Conservation (phyloP, 2,113 vertebrate genomes). For the Paramisgurnus dabryanus region DNA sequence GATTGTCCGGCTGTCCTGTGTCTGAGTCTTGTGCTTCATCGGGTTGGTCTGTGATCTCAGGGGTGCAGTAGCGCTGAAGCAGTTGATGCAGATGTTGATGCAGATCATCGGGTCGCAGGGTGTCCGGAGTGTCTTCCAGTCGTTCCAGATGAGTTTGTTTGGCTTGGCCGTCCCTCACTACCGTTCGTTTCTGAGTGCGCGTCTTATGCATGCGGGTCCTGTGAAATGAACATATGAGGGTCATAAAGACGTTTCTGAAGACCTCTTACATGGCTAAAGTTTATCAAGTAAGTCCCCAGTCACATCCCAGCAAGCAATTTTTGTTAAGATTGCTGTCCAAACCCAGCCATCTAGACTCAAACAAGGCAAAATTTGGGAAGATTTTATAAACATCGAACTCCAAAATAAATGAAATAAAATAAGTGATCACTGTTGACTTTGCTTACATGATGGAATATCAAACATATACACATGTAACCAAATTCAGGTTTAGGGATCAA, state of each 20-base stretch:
- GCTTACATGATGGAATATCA: too few species aligned
- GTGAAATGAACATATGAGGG: background rate
- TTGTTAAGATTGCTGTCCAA: too few species aligned
- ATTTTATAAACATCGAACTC: too few species aligned
- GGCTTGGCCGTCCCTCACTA: conserved; percentile 86
- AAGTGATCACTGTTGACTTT: too few species aligned
- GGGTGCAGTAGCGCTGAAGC: conserved; percentile 83
- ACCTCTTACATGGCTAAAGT: background rate
- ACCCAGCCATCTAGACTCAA: too few species aligned
- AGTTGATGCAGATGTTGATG: conserved; percentile 88
- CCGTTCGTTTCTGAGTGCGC: conserved; percentile 89
- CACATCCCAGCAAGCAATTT: too few species aligned
- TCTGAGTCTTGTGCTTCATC: conserved; percentile 66
- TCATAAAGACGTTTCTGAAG: background rate
- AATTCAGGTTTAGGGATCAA: too few species aligned
- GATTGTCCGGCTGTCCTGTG: conserved; percentile 62
- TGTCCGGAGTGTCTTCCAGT: conserved; percentile 83
- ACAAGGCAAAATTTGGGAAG: too few species aligned
- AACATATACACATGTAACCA: too few species aligned
- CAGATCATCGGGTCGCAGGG: conserved; percentile 81
- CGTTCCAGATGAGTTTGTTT: conserved; percentile 84
- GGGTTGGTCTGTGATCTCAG: conserved; percentile 70
- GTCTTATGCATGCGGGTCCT: conserved; percentile 91
- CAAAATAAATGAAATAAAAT: too few species aligned
- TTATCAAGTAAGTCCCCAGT: too few species aligned